Evolutionary conservation across 2,888 invertebrate genomes (phyloP), one percentile per base, ranked within the genome.

Genomic region (Papilio gigon): DNA sequence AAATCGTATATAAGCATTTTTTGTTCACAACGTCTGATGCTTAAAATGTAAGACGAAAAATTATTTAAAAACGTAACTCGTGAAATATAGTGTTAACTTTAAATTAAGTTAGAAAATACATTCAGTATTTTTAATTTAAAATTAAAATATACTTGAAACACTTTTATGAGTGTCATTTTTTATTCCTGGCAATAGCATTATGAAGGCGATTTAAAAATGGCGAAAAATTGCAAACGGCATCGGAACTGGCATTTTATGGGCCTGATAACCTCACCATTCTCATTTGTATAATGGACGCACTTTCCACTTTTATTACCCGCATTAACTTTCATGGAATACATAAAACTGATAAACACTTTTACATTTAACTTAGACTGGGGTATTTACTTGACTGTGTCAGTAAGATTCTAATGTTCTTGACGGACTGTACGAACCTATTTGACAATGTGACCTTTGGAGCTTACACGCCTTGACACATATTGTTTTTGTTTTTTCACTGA

Each of bases 241-340:
- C 35, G 20, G 25, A 35, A 50, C 35, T 40, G 37, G 25, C 40
- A 27, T 64, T 64, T 64, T 37, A 64, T 40, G 9, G n/a, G 25
- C 12, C 53, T 53, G 64, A 64, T 53, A 64, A 64, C 50, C 50
- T 64, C 53, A 60, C 37, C 37, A 56, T 4, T 25, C 64, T 50
- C 50, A 22, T 64, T 64, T 64, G 50, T 53, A 53, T 53, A 64
- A 64, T 64, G 64, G 53, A 64, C 25, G 53, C 64, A 64, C 53
- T 64, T 64, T 53, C 53, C 53, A 30, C n/a, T 35, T 64, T 64
- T 64, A 64, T 53, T 53, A 40, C 35, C 11, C 14, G 25, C 53
- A 64, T 53, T 64, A 37, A 64, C 64, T 64, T 53, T 25, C n/a
- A 64, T 53, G 37, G 35, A 6, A 40, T 22, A 20, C 47, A 47